These are phyloP conservation scores for Eupithecia subumbrata DNA, from an alignment of 2,888 invertebrate genomes.

Conservation along the genomic window DNA sequence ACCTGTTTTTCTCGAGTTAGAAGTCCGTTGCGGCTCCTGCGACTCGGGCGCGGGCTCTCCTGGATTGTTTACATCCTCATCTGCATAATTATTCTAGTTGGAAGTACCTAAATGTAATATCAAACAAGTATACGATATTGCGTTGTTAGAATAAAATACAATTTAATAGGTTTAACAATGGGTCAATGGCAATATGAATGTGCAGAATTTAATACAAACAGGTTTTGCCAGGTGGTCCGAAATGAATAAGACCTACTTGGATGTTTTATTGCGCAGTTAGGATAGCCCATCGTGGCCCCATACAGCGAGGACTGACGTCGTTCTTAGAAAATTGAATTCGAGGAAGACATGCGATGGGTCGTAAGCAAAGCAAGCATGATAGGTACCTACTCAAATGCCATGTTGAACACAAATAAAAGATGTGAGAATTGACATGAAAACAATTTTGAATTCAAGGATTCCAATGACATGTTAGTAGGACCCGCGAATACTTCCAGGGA, in stretches of 20 bases:
- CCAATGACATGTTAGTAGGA: not conserved
- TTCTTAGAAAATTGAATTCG: slow-evolving; percentile 38
- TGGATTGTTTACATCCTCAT: slow-evolving; percentile 40
- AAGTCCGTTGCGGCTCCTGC: slow-evolving; percentile 19
- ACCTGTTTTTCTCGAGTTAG: slow-evolving; percentile 33
- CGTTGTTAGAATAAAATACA: slow-evolving; percentile 41
- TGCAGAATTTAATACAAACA: slow-evolving; percentile 45
- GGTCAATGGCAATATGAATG: slow-evolving; percentile 44
- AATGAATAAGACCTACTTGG: slow-evolving; percentile 42
- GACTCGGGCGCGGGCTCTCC: slow-evolving; percentile 30
- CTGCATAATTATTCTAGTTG: slow-evolving; percentile 45
- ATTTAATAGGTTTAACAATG: slow-evolving; percentile 46
- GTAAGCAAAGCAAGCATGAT: slow-evolving; percentile 9
- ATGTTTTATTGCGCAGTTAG: slow-evolving; percentile 41
- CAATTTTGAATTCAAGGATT: slow-evolving; percentile 6
- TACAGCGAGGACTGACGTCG: slow-evolving; percentile 36
- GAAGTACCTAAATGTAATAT: slow-evolving; percentile 22
- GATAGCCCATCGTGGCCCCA: slow-evolving; percentile 42
- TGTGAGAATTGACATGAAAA: slow-evolving; percentile 4
- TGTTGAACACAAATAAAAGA: slow-evolving; percentile 4
- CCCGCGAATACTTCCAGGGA: slow-evolving; percentile 8
- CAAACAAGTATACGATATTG: slow-evolving; percentile 33
- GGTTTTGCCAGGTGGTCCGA: slow-evolving; percentile 48
- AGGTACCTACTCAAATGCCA: not conserved
- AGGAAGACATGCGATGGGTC: slow-evolving; percentile 17